Conservation (phyloP, 1,140 invertebrate species). For the Babylonia areolata region DNA sequence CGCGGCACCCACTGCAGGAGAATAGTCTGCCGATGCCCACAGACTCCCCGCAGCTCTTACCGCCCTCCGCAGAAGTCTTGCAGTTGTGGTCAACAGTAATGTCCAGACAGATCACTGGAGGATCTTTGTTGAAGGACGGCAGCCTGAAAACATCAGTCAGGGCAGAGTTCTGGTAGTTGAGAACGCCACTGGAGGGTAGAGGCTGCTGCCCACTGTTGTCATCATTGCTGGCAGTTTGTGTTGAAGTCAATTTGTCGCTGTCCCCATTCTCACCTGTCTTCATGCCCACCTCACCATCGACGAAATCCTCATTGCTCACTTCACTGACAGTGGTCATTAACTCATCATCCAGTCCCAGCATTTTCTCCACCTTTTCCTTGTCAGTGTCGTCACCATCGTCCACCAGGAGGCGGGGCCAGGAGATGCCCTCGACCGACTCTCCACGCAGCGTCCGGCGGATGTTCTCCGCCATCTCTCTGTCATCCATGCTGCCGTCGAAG, state of each 20-base stretch:
- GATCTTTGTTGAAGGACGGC: not conserved
- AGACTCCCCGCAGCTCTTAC: not conserved
- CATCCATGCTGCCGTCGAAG: constrained; percentile 42
- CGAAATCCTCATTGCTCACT: not conserved
- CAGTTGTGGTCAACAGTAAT: not conserved
- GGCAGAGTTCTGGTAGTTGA: not conserved
- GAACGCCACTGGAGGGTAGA: too few species aligned
- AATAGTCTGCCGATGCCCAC: not conserved
- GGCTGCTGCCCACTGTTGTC: not conserved
- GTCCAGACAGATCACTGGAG: not conserved
- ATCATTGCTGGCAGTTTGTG: not conserved
- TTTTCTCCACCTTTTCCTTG: not conserved
- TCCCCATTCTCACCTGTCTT: not conserved
- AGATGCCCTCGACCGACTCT: constrained; percentile 53
- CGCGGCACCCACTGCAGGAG: not conserved
- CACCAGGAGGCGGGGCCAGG: constrained; percentile 29
- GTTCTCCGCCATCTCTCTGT: constrained; percentile 57
- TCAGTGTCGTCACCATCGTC: not conserved
- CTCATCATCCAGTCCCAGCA: too few species aligned
- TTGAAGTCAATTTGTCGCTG: too few species aligned
- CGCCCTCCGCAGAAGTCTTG: not conserved
- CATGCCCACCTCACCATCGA: not conserved
- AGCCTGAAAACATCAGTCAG: not conserved
- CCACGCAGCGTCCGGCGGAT: constrained; percentile 59
- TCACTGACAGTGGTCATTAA: not conserved